Percentiles rank a stretch among this genome's conserved stretches.
Conservation (phyloP, 1,140 invertebrate species). For the Trichogramma pretiosum region DNA sequence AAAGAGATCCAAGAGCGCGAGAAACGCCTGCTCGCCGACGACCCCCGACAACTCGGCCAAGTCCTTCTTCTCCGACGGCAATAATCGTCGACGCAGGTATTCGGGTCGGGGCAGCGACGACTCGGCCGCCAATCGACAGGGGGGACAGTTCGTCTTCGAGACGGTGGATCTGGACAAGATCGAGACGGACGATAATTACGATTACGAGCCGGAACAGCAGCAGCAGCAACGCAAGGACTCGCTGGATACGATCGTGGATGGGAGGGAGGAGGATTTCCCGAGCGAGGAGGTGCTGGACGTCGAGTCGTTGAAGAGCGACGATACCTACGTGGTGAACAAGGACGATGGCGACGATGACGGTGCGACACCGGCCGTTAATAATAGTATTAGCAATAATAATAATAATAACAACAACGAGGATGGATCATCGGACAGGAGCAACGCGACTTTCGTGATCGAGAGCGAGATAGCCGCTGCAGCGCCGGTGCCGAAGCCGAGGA, state of each 20-base stretch:
- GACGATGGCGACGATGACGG: slow-evolving; percentile 14
- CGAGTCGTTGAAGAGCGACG: slow-evolving; percentile 25
- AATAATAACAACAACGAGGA: slow-evolving; percentile 17
- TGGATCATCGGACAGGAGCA: slow-evolving; percentile 32
- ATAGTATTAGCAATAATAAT: slow-evolving; percentile 9
- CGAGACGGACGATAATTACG: neutral
- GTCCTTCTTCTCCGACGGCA: slow-evolving; percentile 24
- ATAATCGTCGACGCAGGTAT: slow-evolving; percentile 9
- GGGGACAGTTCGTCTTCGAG: neutral
- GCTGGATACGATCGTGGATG: slow-evolving; percentile 2
- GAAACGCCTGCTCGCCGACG: slow-evolving; percentile 9
- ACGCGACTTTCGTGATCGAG: slow-evolving; percentile 36
- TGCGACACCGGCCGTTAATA: no score
- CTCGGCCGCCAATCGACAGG: slow-evolving; percentile 1
- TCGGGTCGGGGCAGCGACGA: slow-evolving; percentile 17
- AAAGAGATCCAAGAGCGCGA: slow-evolving; percentile 19
- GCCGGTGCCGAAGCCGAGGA: slow-evolving; percentile 28
- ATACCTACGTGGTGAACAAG: slow-evolving; percentile 33
- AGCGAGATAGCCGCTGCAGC: slow-evolving; percentile 27
- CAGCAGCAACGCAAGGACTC: slow-evolving; percentile 9
- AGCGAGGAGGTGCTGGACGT: slow-evolving; percentile 15
- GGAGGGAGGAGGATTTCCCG: slow-evolving; percentile 3
- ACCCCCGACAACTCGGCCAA: slow-evolving; percentile 16
- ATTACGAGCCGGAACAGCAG: no score
- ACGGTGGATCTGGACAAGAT: neutral